Evolutionary conservation across 2,888 invertebrate genomes (phyloP).

Genomic region (Tetropium fuscum): DNA sequence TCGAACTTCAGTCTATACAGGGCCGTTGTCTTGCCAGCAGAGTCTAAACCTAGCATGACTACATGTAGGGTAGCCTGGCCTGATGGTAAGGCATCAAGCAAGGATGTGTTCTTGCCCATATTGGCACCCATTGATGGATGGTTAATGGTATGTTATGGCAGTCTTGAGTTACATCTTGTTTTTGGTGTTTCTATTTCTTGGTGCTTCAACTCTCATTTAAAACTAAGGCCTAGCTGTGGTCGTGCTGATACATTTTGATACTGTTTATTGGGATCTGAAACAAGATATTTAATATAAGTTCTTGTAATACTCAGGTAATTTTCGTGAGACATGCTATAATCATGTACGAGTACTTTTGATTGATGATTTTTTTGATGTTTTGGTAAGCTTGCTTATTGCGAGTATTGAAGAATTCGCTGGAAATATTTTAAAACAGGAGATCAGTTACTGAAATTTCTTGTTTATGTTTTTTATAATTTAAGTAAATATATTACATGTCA

Average conservation of each 20-base stretch:
- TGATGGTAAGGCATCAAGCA: slow-evolving; percentile 84
- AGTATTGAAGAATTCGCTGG: no score
- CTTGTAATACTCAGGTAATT: no score
- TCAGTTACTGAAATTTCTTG: no score
- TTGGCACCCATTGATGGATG: slow-evolving; percentile 79
- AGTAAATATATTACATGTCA: no score
- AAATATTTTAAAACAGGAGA: no score
- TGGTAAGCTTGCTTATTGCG: no score
- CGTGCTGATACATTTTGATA: slow-evolving; percentile 6
- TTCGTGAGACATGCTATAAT: no score
- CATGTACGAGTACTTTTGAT: no score
- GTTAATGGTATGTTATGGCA: slow-evolving; percentile 46
- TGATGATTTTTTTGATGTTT: no score
- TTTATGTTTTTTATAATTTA: no score
- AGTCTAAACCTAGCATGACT: slow-evolving; percentile 97
- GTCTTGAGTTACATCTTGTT: slow-evolving; percentile 59
- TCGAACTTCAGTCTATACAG: slow-evolving; percentile 97
- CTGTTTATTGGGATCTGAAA: slow-evolving; percentile 1
- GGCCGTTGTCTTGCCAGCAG: slow-evolving; percentile 97
- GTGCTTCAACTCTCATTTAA: background rate
- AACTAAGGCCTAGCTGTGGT: background rate
- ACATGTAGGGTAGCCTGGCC: slow-evolving; percentile 89
- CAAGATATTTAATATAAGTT: no score
- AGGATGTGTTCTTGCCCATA: slow-evolving; percentile 86
- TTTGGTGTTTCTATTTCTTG: slow-evolving; percentile 22